Evolutionary conservation across 2,797 vertebrate genomes (phyloP), one percentile per base, ranked within the genome.

Genomic region (Enteromius viviparus): DNA sequence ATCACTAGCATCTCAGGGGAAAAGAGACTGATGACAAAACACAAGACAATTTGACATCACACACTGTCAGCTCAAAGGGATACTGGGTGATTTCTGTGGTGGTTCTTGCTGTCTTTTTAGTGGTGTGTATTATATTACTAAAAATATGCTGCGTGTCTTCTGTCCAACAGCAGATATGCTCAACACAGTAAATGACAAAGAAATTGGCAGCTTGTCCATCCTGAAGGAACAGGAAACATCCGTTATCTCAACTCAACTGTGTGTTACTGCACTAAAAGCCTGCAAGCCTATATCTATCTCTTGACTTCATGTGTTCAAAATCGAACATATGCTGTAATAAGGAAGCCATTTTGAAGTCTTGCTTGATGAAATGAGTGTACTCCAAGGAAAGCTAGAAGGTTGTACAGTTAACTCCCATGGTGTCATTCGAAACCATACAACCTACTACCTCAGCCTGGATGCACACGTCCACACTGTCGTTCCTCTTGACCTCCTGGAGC

Each of bases 371-470:
- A 96, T 95, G 95, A 97, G 96, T 98, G 96, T 97, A 94, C 97
- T 98, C 97, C 97, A 97, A 97, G 98, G 97, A 99, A 99, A 99
- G 98, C 97, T 98, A 99, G 98, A 97, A 98, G 97, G 97, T 98
- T 99, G 98, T 99, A 99, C 96, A 98, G 98, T 99, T 99, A 99
- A 98, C 98, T 98, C 97, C 97, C 97, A 97, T 95, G 97, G 95
- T 99, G 94, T 99, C 95, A 99, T 96, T 98, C 97, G 97, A 98
- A 99, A 99, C 98, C 97, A 99, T 99, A 99, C 98, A 99, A 99
- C 98, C 98, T 99, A 99, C 98, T 99, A 99, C 98, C 98, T 99
- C 98, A 99, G 97, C 97, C 96, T 95, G 98, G 97, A 98, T 96
- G 97, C 96, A 98, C 97, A 98, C 97, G 96, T 95, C 91, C 94